phyloP scores from a whole-genome alignment of 1,140 invertebrate genomes.

The Cydia strobilella region DNA sequence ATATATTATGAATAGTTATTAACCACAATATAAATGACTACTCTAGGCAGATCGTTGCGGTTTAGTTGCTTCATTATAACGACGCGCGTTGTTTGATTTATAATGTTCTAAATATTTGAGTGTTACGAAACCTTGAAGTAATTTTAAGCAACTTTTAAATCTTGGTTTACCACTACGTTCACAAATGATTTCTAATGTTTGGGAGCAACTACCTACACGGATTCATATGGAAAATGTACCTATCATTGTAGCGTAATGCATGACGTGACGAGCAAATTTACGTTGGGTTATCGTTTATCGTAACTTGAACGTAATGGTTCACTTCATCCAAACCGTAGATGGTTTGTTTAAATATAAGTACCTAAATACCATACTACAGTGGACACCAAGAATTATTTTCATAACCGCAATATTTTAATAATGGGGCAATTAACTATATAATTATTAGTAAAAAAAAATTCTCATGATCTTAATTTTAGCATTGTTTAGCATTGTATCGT shows the following conservation, averaged over 20 bases:
- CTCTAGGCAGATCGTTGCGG: conserved; percentile 1
- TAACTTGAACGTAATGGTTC: not conserved
- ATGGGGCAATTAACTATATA: no score
- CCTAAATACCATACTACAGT: no score
- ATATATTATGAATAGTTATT: not conserved
- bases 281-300: not conserved
- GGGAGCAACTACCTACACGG: not conserved
- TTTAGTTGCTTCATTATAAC: conserved; percentile 35
- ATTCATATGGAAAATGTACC: conserved; percentile 17
- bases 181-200: conserved; percentile 1
- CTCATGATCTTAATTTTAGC: no score
- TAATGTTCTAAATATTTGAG: conserved; percentile 35
- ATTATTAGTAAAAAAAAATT: not conserved
- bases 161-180: not conserved
- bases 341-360: no score
- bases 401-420: not conserved
- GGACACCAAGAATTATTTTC: not conserved
- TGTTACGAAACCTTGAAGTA: conserved; percentile 4
- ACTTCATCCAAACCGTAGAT: no score
- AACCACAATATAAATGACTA: not conserved
- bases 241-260: conserved; percentile 4
- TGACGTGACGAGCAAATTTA: conserved; percentile 6
- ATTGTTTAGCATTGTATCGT: no score
- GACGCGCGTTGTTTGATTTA: conserved; percentile 33
- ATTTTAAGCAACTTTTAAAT: not conserved